Base-by-base conservation (phyloP, 2,113 vertebrate genomes). In the Pipa parva region DNA sequence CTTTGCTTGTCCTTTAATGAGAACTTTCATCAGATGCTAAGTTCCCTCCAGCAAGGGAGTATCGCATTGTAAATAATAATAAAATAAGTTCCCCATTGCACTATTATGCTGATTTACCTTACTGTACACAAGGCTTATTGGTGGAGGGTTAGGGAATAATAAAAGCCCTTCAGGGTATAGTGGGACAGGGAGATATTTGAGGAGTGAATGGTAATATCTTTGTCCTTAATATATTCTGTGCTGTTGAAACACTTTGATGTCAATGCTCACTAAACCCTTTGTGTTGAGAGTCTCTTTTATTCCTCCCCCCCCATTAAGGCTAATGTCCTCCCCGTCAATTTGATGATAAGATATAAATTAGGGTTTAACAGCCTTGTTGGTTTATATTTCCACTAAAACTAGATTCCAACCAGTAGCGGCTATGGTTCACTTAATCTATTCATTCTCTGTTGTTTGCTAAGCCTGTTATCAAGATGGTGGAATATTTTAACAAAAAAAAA, bases 371-470 rank as follows among this genome's bases (percentile, higher is more conserved):
- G 39, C 17, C 39, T 15, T 42, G 15, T n/a, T 42, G 39, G 39
- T n/a, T 42, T 42, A 42, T 4, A 42, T 42, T 42, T 42, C 39
- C 39, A 42, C 39, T 42, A 13, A 11, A n/a, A n/a, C 39, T n/a
- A 42, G 39, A 42, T 42, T 42, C 39, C 39, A 42, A 42, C 13
- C 39, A 42, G 39, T 42, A 62, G 27, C 59, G 46, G n/a, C 20
- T 33, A 31, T 21, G 42, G 21, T 59, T 18, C n/a, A 27, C 37
- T 60, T 17, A 7, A 5, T n/a, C 39, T 15, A 10, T 49, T 24
- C 46, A 22, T 22, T 22, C 20, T 49, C 46, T 24, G 7, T 49
- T 49, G 46, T 49, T 49, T 13, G 4, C 1, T 10, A 8, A 4
- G 5, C 1, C 3, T 49, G 17, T 49, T 22, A 24, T 49, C 46